Evolutionary conservation across 2,797 vertebrate species (phyloP).

Genomic region (Dicrostonyx torquatus): DNA sequence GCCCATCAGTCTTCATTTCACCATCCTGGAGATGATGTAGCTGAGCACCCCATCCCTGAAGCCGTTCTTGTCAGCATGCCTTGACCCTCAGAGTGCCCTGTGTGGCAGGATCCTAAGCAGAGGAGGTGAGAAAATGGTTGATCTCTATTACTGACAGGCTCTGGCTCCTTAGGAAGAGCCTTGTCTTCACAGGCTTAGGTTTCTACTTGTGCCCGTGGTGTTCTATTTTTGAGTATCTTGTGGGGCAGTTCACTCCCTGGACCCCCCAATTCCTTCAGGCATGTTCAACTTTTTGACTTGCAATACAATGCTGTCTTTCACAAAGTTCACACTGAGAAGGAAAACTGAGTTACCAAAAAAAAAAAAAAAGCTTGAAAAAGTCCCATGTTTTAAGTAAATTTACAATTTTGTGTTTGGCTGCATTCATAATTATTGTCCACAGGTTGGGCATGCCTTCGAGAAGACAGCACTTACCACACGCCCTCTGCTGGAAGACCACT

Average conservation of each 20-base stretch:
- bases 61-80: neutral
- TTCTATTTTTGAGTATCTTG: fast-evolving
- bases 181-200: neutral
- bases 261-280: neutral
- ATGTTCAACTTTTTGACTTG: neutral
- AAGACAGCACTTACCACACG: neutral
- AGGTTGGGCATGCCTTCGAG: neutral
- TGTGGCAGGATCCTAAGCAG: neutral
- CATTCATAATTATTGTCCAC: neutral
- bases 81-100: neutral
- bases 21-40: neutral
- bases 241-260: fast-evolving
- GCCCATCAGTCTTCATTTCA: neutral
- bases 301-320: neutral
- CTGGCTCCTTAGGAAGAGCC: neutral
- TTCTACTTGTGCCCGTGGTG: neutral
- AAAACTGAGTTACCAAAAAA: neutral
- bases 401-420: neutral
- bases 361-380: fast-evolving
- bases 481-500: constrained; percentile 18
- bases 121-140: neutral
- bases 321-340: neutral
- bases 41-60: neutral
- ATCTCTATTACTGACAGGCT: neutral
- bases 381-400: neutral